Base-by-base conservation (phyloP, 1,140 invertebrate genomes). In the Drosophila pectinifera region DNA sequence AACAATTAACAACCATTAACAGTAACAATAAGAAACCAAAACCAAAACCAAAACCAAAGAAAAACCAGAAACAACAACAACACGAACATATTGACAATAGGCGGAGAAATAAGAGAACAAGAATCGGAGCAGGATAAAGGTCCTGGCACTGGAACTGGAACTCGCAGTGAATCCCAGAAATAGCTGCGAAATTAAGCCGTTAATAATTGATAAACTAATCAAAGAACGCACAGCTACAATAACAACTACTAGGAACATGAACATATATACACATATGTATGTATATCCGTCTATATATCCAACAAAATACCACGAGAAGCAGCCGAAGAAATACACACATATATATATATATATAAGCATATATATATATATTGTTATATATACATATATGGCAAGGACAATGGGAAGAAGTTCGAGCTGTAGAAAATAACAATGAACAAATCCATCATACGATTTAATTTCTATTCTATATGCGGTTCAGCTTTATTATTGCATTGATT, bases 381-480 rank as follows among this genome's bases (percentile, higher is more conserved):
- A 45, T 20, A 65, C 22, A 22, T 22, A 4, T 22, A 22, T 13
- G 28, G 36, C 38, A 24, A 69, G 41, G 57, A 82, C 49, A 8
- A 51, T 28, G 53, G 45, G 57, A 58, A 38, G 20, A 31, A 59
- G 41, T 26, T 34, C 42, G 55, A 68, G 48, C 34, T 41, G 45
- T 41, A 55, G 48, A 41, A 53, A 42, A 67, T 75, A 63, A 65
- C 45, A 63, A 72, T 63, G 39, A 41, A 80, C 38, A 81, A 81
- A 80, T 85, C 91, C 91, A 92, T 92, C 91, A 91, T 91, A 80
- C 91, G 81, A 92, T 90, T 89, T 92, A 92, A 92, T 92, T 92
- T 92, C 91, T 92, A 86, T 92, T 92, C 91, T 92, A 92, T 92
- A 92, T 92, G 91, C 91, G 91, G 91, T 92, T 92, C 91, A 92